Base-by-base conservation (phyloP, 2,113 vertebrate species). In the Tragelaphus strepsiceros region DNA sequence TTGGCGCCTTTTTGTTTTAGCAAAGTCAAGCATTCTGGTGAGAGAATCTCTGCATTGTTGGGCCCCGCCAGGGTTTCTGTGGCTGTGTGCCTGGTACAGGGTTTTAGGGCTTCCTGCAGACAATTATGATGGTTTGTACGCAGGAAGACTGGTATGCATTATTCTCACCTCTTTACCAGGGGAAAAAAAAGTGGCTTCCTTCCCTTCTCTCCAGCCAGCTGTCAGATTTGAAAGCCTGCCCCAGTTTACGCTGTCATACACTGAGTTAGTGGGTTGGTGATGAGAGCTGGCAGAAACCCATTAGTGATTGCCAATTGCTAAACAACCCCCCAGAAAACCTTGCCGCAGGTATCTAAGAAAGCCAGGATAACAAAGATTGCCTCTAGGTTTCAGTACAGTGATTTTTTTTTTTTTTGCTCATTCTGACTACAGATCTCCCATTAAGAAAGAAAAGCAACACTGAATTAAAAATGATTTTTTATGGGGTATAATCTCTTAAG, bases 191-290 rank as follows among this genome's bases (percentile, higher is more conserved):
- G n/a, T 61, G 97, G 92, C 95, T 98, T 98, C 96, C 97, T 98
- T 81, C 96, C 74, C 0, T 67, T 89, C 16, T 95, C 51, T 96
- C 83, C 97, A 97, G 13, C 92, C 97, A 92, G 97, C 98, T 98
- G 97, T 98, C 98, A 97, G 35, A 51, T 91, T 97, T 89, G 97
- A 98, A 97, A 92, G 96, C 93, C 97, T 98, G 98, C 94, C 96
- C 97, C 91, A 91, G 94, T 98, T 98, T 98, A 96, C 96, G 89
- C 97, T 96, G 97, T 98, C 97, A 17, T 85, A 2, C 19, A n/a
- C 54, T 49, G 98, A 95, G 96, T 97, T 96, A 14, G 97, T 67
- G 97, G 96, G 97, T 56, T 98, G 97, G 71, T 94, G 67, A 62
- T 86, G 94, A 53, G 74, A 96, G 88, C 95, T 98, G 98, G 97